A percentile compares a stretch with the other conserved stretches of the same genome.
Evolutionary conservation across 2,797 vertebrate species (phyloP).

Genomic region (Poecile montanus): DNA sequence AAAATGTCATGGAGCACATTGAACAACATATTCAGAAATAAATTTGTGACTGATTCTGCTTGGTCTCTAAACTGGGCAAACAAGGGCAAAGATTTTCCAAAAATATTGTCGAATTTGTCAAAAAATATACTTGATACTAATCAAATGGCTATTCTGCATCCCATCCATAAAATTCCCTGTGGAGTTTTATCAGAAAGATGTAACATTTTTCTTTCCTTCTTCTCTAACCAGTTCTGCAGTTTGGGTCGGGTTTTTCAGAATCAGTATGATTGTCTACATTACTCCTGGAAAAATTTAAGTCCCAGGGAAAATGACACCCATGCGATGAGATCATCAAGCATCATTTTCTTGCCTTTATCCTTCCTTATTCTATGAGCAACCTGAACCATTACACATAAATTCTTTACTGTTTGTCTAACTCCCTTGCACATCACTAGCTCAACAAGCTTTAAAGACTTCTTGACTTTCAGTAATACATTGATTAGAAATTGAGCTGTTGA

Average conservation of each 20-base stretch:
- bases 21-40: background rate
- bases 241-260: background rate
- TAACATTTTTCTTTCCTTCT: background rate
- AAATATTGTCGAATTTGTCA: background rate
- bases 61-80: background rate
- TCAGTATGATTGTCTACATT: background rate
- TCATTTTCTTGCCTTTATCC: background rate
- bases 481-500: background rate
- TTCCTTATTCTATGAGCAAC: background rate
- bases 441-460: background rate
- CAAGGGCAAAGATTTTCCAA: background rate
- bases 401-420: background rate
- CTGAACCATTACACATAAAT: background rate
- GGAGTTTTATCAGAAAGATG: background rate
- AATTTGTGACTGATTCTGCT: background rate
- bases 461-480: background rate
- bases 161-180: background rate
- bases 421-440: background rate
- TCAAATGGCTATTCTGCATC: background rate
- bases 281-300: background rate
- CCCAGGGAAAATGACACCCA: background rate
- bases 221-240: background rate
- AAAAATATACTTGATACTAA: background rate
- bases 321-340: background rate
- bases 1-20: background rate